These are phyloP conservation scores for Dinomys branickii DNA, from an alignment of 2,113 vertebrate genomes.

Conservation along the genomic window DNA sequence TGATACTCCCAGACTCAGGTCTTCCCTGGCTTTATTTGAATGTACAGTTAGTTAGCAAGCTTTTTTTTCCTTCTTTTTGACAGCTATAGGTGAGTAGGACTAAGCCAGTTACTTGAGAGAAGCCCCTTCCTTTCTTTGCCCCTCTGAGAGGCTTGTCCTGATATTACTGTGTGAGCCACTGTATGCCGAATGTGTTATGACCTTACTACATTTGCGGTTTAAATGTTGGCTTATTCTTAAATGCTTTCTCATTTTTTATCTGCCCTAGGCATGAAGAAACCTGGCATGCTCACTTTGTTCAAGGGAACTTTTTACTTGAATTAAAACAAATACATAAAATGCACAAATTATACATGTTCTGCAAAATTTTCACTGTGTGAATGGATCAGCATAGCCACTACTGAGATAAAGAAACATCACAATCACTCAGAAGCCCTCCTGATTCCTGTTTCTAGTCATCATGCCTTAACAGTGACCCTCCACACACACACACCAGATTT, in stretches of 20 bases:
- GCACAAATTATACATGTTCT: not conserved
- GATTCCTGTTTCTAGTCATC: not conserved
- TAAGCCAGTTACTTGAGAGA: not conserved
- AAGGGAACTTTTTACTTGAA: not conserved
- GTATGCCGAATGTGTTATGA: not conserved
- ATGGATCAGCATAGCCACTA: not conserved
- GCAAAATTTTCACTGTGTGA: not conserved
- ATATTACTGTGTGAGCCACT: not conserved
- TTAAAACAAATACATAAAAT: not conserved
- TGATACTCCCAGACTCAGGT: not conserved
- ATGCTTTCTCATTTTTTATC: not conserved
- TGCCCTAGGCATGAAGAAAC: not conserved
- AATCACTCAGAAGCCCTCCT: not conserved
- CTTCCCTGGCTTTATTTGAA: not conserved
- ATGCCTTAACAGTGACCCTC: not conserved
- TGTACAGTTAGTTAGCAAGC: not conserved
- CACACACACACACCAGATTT: not conserved
- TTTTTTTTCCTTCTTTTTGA: not conserved
- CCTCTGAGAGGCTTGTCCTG: not conserved
- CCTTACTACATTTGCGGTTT: not conserved
- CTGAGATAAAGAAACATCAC: not conserved
- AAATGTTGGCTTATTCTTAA: not conserved
- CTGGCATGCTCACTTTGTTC: not conserved
- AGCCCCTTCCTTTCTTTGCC: not conserved
- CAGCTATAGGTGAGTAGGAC: not conserved